Evolutionary conservation across 2,888 invertebrate species (phyloP).

Genomic region (Drosophila dives): DNA sequence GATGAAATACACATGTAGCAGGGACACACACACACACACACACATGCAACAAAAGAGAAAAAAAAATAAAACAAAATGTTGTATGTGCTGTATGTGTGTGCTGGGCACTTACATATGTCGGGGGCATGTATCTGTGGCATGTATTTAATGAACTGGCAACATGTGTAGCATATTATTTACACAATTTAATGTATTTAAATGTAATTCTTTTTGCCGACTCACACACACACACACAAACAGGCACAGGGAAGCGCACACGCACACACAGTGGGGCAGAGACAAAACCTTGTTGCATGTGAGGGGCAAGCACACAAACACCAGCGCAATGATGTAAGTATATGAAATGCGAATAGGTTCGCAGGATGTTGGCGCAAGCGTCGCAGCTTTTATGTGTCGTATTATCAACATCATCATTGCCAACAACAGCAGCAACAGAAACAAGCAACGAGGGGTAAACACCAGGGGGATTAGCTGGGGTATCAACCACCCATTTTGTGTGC

Average conservation of each 20-base stretch:
- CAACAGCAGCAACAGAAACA: slow-evolving; percentile 17
- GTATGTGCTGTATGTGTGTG: slow-evolving; percentile 8
- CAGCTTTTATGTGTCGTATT: slow-evolving; percentile 69
- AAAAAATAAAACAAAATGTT: background rate
- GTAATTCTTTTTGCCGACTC: slow-evolving; percentile 66
- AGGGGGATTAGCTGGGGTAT: slow-evolving; percentile 51
- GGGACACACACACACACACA: slow-evolving; percentile 7
- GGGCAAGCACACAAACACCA: slow-evolving; percentile 68
- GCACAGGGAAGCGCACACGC: slow-evolving; percentile 24
- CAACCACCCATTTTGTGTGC: slow-evolving; percentile 26
- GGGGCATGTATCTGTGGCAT: slow-evolving; percentile 74
- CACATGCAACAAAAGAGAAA: background rate
- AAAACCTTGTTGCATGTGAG: slow-evolving; percentile 26
- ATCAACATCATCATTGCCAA: slow-evolving; percentile 56
- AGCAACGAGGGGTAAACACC: slow-evolving; percentile 26
- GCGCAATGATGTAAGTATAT: slow-evolving; percentile 83
- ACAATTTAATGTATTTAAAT: slow-evolving; percentile 81
- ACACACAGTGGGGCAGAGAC: slow-evolving; percentile 1
- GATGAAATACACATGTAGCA: slow-evolving; percentile 28
- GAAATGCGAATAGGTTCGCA: slow-evolving; percentile 83
- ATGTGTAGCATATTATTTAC: slow-evolving; percentile 81
- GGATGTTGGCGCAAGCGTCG: slow-evolving; percentile 75
- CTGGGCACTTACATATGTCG: slow-evolving; percentile 57
- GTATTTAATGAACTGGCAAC: slow-evolving; percentile 81
- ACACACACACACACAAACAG: slow-evolving; percentile 10